These are phyloP conservation scores for Epiblema foenella DNA, from an alignment of 2,888 invertebrate genomes.

Conservation along the genomic window DNA sequence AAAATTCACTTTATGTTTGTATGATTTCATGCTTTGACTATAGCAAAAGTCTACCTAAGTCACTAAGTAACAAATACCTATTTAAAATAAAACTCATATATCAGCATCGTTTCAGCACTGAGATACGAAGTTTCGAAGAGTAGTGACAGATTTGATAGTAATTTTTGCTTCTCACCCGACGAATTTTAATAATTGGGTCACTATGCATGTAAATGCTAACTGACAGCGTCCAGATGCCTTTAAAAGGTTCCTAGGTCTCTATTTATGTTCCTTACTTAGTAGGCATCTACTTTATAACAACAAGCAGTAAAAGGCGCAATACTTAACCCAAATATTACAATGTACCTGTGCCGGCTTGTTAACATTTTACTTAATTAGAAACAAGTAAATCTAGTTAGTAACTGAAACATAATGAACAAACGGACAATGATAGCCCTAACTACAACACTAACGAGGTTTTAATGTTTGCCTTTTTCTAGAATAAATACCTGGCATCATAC, in stretches of 20 bases:
- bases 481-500: neutral
- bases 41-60: too few relatives aligned
- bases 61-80: too few relatives aligned
- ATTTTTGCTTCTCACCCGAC: too few relatives aligned
- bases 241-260: constrained; percentile 5
- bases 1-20: neutral
- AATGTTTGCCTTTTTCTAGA: constrained; percentile 34
- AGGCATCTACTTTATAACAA: constrained; percentile 3
- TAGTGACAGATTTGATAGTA: too few relatives aligned
- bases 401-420: constrained; percentile 24
- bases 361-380: constrained; percentile 10
- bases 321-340: constrained; percentile 21
- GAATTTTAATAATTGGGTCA: too few relatives aligned
- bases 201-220: neutral
- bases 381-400: constrained; percentile 25
- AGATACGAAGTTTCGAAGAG: too few relatives aligned
- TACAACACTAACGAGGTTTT: constrained; percentile 39
- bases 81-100: too few relatives aligned
- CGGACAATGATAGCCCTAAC: constrained; percentile 1
- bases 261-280: neutral
- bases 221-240: neutral
- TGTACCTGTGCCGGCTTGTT: constrained; percentile 1
- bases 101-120: too few relatives aligned
- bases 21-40: neutral
- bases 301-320: neutral